Conservation (phyloP, 2,797 vertebrate genomes). For the Coluber constrictor region DNA sequence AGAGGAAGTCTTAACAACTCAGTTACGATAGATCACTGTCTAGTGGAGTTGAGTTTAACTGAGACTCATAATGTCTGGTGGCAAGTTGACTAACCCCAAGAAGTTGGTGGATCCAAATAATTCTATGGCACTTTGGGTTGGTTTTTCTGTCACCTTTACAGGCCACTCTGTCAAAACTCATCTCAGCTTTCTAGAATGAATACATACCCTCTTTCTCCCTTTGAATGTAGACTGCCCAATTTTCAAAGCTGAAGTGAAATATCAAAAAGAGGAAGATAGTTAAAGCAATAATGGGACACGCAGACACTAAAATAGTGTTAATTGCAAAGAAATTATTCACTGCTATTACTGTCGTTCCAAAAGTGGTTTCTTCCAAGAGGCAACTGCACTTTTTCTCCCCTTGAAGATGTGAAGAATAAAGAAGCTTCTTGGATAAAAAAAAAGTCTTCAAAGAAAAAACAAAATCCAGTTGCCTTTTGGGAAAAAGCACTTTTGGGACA, state of each 20-base stretch:
- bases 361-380: not conserved
- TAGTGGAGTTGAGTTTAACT: not conserved
- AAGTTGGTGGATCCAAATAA: not conserved
- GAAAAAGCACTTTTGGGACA: too few species aligned
- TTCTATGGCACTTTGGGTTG: not conserved
- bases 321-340: not conserved
- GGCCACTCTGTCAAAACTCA: not conserved
- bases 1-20: not conserved
- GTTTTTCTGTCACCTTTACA: not conserved
- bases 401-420: not conserved
- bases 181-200: not conserved
- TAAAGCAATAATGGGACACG: not conserved
- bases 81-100: not conserved
- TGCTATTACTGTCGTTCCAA: not conserved
- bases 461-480: not conserved
- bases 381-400: not conserved
- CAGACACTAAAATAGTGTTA: not conserved
- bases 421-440: not conserved
- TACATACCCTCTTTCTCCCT: not conserved
- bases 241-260: not conserved
- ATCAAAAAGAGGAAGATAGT: not conserved
- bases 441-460: not conserved
- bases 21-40: not conserved
- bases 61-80: not conserved
- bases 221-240: not conserved